phyloP scores from a whole-genome alignment of 2,797 vertebrate species.

The Heliangelus exortis region DNA sequence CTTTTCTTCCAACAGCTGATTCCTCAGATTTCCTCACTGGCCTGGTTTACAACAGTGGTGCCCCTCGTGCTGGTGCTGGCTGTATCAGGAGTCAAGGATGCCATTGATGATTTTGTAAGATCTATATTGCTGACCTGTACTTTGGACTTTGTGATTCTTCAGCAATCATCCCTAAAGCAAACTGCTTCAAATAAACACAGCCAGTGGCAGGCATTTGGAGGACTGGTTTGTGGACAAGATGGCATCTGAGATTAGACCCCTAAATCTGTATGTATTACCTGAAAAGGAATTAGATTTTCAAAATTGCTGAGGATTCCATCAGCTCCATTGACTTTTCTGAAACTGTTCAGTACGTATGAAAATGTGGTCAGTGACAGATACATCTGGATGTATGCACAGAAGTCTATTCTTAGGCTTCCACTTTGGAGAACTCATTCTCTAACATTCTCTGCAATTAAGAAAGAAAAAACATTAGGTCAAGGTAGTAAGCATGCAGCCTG shows the following conservation, averaged over 20 bases:
- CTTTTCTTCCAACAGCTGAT: constrained; percentile 82
- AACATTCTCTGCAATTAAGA: neutral
- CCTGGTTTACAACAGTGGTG: constrained; percentile 92
- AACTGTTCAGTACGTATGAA: neutral
- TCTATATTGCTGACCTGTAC: neutral
- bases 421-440: neutral
- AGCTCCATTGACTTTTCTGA: neutral
- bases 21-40: constrained; percentile 90
- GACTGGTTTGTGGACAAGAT: neutral
- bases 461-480: neutral
- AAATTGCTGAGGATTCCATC: neutral
- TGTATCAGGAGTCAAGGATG: constrained; percentile 91
- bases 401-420: neutral
- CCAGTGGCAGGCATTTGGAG: neutral
- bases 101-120: constrained; percentile 89
- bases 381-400: neutral
- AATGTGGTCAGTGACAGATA: neutral
- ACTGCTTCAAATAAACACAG: neutral
- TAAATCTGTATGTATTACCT: neutral
- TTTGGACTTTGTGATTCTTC: neutral
- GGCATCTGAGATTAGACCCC: neutral
- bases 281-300: neutral
- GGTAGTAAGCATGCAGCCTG: neutral
- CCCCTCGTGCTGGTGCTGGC: constrained; percentile 88
- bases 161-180: neutral